Evolutionary conservation across 2,797 vertebrate species (phyloP), one percentile per base, ranked within the genome.

Genomic region (Spea hammondii): DNA sequence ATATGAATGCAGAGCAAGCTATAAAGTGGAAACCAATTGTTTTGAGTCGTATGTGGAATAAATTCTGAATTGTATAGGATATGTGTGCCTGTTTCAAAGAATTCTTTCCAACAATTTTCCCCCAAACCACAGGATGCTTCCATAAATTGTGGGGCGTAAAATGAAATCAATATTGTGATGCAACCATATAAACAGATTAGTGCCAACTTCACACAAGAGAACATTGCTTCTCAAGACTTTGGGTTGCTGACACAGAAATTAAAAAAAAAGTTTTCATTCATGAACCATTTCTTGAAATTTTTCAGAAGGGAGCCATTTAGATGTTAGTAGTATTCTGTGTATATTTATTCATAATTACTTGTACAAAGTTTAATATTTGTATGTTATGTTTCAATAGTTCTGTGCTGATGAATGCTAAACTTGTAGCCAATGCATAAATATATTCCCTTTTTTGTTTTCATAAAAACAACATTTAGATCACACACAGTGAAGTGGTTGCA

Each of bases 21-120:
- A 77, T 79, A 79, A 77, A 83, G 73, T 46, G 70, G 69, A 49
- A 74, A 69, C 70, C 65, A 83, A 79, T 77, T 79, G 78, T 80
- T 79, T 77, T 64, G 70, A 83, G 65, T 66, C 69, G 82, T 79
- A 79, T 83, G 74, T 76, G 77, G 74, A 79, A 80, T 70, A 83
- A 72, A 83, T 83, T 79, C 10, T 68, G 65, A 80, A 17, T 73
- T 77, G 77, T 45, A 59, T 64, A 60, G 79, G 79, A 82, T 70
- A 51, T 59, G 44, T 45, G 49, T 47, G 70, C 54, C 79, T 73
- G 75, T 69, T 82, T 65, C 57, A 69, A 77, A 76, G 70, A 82
- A 74, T 77, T 77, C 67, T 68, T 72, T 80, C 78, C 57, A 62
- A 70, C 65, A 32, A 54, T 72, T 79, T 83, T 66, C 46, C 13